Percentiles rank a stretch among this genome's conserved stretches.
Conservation (phyloP, 2,888 invertebrate species). For the Xylocampa areola region DNA sequence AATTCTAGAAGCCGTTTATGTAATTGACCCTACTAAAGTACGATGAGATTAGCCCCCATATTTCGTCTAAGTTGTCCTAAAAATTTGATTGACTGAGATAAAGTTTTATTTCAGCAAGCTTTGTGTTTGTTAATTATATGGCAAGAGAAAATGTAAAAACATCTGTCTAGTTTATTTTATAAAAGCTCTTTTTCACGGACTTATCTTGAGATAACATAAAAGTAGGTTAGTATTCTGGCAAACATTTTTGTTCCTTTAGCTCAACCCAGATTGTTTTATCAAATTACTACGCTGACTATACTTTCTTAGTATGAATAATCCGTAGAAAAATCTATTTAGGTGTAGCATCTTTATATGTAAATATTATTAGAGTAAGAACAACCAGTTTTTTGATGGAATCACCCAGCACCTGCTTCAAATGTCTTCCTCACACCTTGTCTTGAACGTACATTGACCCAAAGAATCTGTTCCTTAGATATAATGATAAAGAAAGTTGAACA, state of each 20-base stretch:
- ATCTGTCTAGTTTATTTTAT: not conserved
- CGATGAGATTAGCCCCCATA: conserved; percentile 34
- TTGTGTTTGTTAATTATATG: conserved; percentile 36
- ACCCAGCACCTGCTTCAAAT: conserved; percentile 32
- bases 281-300: conserved; percentile 24
- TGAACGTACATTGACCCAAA: conserved; percentile 44
- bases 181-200: not conserved
- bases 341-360: conserved; percentile 32
- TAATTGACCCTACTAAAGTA: conserved; percentile 58
- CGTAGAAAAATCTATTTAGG: conserved; percentile 27
- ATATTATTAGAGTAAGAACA: conserved; percentile 36
- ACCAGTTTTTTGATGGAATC: conserved; percentile 44
- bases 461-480: conserved; percentile 61
- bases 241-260: not conserved
- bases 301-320: conserved; percentile 23
- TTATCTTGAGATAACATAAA: conserved; percentile 1
- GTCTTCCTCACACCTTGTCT: conserved; percentile 30
- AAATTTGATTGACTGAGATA: conserved; percentile 38
- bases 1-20: conserved; percentile 54
- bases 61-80: conserved; percentile 41
- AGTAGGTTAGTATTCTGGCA: conserved; percentile 10
- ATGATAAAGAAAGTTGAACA: conserved; percentile 60
- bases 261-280: not conserved
- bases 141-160: not conserved
- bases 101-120: conserved; percentile 35